Percentiles rank a stretch among this genome's conserved stretches.
Evolutionary conservation across 2,888 invertebrate species (phyloP).

Genomic region (Parnassius glacialis): DNA sequence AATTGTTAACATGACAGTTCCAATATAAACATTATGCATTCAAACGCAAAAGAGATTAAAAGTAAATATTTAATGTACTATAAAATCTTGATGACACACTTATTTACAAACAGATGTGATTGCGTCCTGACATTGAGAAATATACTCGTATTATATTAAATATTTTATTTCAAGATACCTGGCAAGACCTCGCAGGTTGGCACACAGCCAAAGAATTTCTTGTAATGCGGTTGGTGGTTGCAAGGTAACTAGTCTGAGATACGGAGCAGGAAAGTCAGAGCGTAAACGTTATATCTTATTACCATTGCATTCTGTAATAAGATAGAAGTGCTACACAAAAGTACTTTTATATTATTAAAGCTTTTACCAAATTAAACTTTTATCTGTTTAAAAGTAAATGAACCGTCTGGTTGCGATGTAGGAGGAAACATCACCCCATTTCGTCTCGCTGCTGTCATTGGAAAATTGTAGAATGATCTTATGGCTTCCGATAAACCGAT

Average conservation of each 20-base stretch:
- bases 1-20: too few relatives aligned
- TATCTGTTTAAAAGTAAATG: too few relatives aligned
- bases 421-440: too few relatives aligned
- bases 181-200: constrained; percentile 19
- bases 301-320: constrained; percentile 9
- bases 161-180: constrained; percentile 27
- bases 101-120: constrained; percentile 26
- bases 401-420: too few relatives aligned
- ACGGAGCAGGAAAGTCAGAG: constrained; percentile 11
- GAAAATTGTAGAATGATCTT: too few relatives aligned
- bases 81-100: constrained; percentile 12
- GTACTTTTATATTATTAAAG: background rate
- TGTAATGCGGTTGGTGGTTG: constrained; percentile 27
- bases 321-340: background rate
- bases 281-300: constrained; percentile 20
- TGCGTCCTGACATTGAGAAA: constrained; percentile 18
- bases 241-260: constrained; percentile 26
- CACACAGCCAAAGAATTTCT: constrained; percentile 21
- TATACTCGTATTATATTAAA: constrained; percentile 18
- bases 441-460: too few relatives aligned
- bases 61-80: constrained; percentile 16
- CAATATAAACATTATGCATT: too few relatives aligned
- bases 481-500: too few relatives aligned
- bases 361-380: too few relatives aligned
- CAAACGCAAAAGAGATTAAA: constrained; percentile 3